A percentile compares a stretch with the other conserved stretches of the same genome.
Conservation (phyloP, 2,797 vertebrate species). For the Rhinoraja longicauda region DNA sequence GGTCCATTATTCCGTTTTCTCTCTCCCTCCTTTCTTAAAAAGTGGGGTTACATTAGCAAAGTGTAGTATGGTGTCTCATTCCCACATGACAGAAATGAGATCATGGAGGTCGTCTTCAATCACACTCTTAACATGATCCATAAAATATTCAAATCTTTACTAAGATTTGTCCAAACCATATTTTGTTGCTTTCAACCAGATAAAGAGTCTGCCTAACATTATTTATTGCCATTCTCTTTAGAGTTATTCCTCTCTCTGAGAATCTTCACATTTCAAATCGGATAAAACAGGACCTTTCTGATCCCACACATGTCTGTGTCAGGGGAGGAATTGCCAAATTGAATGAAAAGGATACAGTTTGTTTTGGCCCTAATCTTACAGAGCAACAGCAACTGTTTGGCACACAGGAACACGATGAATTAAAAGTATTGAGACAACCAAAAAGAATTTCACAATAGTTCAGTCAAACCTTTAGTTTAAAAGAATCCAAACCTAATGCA, state of each 20-base stretch:
- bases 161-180: not conserved
- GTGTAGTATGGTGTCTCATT: not conserved
- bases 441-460: conserved; percentile 15
- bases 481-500: not conserved
- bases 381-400: not conserved
- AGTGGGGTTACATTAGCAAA: too few species aligned
- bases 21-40: too few species aligned
- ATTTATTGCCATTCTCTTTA: not conserved
- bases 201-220: not conserved
- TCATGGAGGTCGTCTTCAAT: not conserved
- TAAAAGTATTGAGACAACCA: not conserved
- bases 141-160: too few species aligned
- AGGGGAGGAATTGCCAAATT: not conserved
- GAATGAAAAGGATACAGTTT: not conserved
- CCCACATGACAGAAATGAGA: not conserved
- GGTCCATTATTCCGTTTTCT: too few species aligned
- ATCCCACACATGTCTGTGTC: not conserved
- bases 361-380: not conserved
- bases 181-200: not conserved
- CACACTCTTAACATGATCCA: not conserved
- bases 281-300: not conserved
- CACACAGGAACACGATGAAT: not conserved
- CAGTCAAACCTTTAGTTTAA: not conserved
- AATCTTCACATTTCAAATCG: not conserved
- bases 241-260: not conserved